Evolutionary conservation across 1,140 invertebrate species (phyloP).

Genomic region (Drosophila miranda): DNA sequence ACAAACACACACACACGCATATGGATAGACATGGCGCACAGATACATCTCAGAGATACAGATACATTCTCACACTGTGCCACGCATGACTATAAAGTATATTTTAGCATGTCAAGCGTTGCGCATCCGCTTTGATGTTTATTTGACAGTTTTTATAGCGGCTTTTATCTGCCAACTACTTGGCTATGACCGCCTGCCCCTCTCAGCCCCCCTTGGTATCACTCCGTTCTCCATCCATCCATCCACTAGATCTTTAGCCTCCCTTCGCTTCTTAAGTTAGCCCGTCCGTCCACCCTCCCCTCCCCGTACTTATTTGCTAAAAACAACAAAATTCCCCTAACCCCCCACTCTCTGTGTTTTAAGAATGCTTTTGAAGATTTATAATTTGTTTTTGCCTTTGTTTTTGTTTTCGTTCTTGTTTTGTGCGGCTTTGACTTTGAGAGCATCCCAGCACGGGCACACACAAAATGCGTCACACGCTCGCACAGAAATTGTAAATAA

Average conservation of each 20-base stretch:
- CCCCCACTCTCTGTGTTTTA: constrained; percentile 16
- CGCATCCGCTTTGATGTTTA: constrained; percentile 82
- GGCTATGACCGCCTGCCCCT: constrained; percentile 23
- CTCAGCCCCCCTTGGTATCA: neutral
- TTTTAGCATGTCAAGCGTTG: constrained; percentile 81
- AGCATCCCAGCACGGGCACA: constrained; percentile 10
- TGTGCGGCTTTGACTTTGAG: constrained; percentile 76
- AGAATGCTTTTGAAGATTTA: constrained; percentile 77
- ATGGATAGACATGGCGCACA: constrained; percentile 10
- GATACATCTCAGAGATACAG: constrained; percentile 37
- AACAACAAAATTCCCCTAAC: constrained; percentile 42
- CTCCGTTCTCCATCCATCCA: too few species aligned
- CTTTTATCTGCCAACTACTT: constrained; percentile 81
- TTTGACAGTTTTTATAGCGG: constrained; percentile 81
- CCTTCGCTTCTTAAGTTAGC: constrained; percentile 37
- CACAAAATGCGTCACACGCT: constrained; percentile 65
- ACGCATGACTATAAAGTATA: constrained; percentile 80
- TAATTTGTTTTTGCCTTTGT: constrained; percentile 69
- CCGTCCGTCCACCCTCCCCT: too few species aligned
- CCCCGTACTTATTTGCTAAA: constrained; percentile 53
- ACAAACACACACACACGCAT: too few species aligned
- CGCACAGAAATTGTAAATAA: constrained; percentile 61
- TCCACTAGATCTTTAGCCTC: constrained; percentile 5
- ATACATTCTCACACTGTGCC: constrained; percentile 51
- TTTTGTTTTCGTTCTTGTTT: constrained; percentile 57